Evolutionary conservation across 2,113 vertebrate species (phyloP).

Genomic region (Bubo bubo): DNA sequence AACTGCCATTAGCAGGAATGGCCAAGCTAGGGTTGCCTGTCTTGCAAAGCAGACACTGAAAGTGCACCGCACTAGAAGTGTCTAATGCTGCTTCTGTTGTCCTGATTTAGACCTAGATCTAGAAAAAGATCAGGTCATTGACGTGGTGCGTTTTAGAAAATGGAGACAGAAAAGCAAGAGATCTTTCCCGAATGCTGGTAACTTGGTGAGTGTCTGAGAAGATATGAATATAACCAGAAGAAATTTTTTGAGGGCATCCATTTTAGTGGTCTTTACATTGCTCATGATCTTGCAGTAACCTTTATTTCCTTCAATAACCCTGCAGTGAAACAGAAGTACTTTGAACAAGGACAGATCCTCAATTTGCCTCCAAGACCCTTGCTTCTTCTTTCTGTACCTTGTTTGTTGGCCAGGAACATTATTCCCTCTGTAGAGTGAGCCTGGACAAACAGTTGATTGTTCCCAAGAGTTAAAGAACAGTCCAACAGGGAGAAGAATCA

Average conservation of each 20-base stretch:
- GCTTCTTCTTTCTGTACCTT: neutral
- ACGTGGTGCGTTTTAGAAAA: rapidly evolving
- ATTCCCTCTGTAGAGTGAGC: neutral
- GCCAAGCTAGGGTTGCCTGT: rapidly evolving
- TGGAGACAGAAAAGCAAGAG: neutral
- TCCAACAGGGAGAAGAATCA: neutral
- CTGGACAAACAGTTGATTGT: neutral
- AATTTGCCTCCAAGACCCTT: neutral
- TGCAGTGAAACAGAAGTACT: neutral
- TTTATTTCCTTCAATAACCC: neutral
- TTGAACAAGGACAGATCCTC: neutral
- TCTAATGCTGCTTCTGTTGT: rapidly evolving
- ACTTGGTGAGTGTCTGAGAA: neutral
- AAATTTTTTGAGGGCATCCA: neutral
- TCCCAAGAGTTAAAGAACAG: neutral
- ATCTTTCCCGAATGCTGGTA: neutral
- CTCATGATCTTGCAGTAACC: neutral
- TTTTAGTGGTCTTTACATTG: neutral
- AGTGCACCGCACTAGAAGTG: no score
- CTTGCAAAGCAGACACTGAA: neutral
- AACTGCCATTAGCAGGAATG: neutral
- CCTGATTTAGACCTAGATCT: no score
- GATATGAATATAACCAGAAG: neutral
- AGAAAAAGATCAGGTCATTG: neutral
- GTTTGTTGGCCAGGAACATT: neutral